phyloP scores from a whole-genome alignment of 2,797 vertebrate species.

The Pteronotus mesoamericanus region DNA sequence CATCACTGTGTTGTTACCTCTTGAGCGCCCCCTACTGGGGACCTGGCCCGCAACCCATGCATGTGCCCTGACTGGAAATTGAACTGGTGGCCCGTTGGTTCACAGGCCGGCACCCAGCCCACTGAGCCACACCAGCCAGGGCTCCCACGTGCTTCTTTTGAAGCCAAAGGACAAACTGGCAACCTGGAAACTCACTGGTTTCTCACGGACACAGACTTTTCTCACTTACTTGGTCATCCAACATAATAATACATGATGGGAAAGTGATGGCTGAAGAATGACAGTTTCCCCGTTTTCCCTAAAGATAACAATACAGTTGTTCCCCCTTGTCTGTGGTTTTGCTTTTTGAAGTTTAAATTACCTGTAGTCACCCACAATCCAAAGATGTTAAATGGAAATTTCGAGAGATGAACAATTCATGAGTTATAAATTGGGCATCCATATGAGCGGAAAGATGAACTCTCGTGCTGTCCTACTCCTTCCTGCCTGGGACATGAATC shows the following conservation, averaged over 20 bases:
- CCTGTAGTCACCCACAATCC: not conserved
- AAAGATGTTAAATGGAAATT: not conserved
- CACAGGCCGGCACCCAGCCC: too few species aligned
- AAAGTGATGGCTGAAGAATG: not conserved
- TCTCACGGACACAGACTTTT: not conserved
- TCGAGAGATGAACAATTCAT: not conserved
- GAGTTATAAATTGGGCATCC: not conserved
- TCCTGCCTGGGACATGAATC: not conserved
- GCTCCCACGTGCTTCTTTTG: not conserved
- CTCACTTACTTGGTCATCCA: not conserved
- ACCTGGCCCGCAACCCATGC: too few species aligned
- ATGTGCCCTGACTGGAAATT: too few species aligned
- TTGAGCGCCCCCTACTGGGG: too few species aligned
- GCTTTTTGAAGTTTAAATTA: not conserved
- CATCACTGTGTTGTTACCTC: too few species aligned
- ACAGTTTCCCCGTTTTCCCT: not conserved
- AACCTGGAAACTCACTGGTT: not conserved
- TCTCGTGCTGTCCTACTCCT: not conserved
- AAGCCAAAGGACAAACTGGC: not conserved
- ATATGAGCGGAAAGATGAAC: not conserved
- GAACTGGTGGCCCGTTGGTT: too few species aligned
- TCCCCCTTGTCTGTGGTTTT: not conserved
- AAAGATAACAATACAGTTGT: not conserved
- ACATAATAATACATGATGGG: not conserved
- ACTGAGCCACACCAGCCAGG: too few species aligned